phyloP scores from a whole-genome alignment of 2,888 invertebrate genomes.

The Nemapogon koenigi region DNA sequence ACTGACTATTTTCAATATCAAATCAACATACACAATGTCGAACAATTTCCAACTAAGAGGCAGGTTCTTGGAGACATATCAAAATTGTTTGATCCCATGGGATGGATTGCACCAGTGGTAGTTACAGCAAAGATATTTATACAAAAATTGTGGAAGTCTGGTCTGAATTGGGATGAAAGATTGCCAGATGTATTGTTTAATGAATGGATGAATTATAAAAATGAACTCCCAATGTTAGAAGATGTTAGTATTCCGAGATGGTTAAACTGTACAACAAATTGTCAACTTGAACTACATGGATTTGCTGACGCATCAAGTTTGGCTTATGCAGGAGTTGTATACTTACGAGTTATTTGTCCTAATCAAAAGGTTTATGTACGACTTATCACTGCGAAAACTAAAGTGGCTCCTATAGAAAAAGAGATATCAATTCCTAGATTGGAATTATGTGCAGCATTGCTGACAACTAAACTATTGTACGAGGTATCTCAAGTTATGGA shows the following conservation, averaged over 20 bases:
- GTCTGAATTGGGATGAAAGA: conserved; percentile 10
- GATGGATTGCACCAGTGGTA: conserved; percentile 22
- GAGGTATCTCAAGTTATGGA: conserved; percentile 17
- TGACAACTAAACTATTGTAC: conserved; percentile 17
- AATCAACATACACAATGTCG: conserved; percentile 15
- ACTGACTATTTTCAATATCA: conserved; percentile 19
- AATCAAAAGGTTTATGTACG: conserved; percentile 12
- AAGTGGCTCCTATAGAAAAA: conserved; percentile 21
- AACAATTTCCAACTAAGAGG: conserved; percentile 22
- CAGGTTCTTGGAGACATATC: conserved; percentile 22
- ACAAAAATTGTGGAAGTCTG: conserved; percentile 22
- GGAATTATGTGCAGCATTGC: conserved; percentile 19
- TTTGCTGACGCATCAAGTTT: conserved; percentile 18
- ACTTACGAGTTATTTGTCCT: conserved; percentile 13
- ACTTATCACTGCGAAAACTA: conserved; percentile 19
- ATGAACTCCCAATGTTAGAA: background rate
- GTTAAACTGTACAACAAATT: background rate
- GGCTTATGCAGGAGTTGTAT: conserved; percentile 20
- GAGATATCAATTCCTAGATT: conserved; percentile 19
- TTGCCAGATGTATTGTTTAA: background rate
- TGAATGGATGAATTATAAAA: background rate
- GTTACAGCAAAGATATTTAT: conserved; percentile 23
- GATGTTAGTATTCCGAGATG: conserved; percentile 11
- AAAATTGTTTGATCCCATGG: conserved; percentile 23
- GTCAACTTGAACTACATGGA: conserved; percentile 15